These are phyloP conservation scores for Pandemis corylana DNA, from an alignment of 2,888 invertebrate species.

Conservation along the genomic window DNA sequence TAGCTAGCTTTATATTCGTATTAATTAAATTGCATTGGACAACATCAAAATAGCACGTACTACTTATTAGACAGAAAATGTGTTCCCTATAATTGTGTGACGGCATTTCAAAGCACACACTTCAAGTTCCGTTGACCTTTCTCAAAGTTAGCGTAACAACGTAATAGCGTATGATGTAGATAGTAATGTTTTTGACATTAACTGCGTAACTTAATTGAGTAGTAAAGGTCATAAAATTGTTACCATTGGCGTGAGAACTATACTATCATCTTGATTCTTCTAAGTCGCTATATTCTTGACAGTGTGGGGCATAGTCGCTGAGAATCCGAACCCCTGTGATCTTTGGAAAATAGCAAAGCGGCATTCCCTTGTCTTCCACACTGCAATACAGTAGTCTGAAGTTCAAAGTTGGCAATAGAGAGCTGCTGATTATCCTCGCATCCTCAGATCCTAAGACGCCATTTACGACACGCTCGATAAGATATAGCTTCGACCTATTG, in stretches of 20 bases:
- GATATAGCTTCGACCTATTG: too few relatives aligned
- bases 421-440: too few relatives aligned
- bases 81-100: neutral
- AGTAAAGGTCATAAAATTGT: neutral
- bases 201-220: neutral
- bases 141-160: neutral
- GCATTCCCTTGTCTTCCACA: too few relatives aligned
- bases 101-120: neutral
- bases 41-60: neutral
- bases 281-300: too few relatives aligned
- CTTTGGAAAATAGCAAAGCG: too few relatives aligned
- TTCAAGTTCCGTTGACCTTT: neutral
- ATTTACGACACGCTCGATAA: too few relatives aligned
- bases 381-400: too few relatives aligned
- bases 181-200: neutral
- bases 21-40: neutral
- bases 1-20: neutral
- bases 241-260: neutral
- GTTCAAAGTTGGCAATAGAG: too few relatives aligned
- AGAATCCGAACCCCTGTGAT: too few relatives aligned
- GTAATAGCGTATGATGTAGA: conserved; percentile 4
- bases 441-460: too few relatives aligned
- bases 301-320: too few relatives aligned
- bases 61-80: neutral
- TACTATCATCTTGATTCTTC: neutral